Percentiles rank a stretch among this genome's conserved stretches.
Conservation (phyloP, 1,140 invertebrate genomes). For the Elysia chlorotica region DNA sequence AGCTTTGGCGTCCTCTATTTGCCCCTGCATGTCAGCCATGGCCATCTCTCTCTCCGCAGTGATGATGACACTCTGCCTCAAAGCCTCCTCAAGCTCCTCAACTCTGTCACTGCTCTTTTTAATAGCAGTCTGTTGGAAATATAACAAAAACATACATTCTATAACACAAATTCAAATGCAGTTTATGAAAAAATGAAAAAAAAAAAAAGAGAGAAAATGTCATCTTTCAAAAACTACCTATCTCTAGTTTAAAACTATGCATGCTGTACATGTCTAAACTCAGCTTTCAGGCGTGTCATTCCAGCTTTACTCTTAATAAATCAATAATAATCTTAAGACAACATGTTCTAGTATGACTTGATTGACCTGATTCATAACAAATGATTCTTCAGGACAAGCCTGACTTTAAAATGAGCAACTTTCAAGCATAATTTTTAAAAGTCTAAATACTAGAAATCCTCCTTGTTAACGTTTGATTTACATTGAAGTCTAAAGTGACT, state of each 20-base stretch:
- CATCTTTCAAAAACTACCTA: background rate
- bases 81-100: slow-evolving; percentile 79
- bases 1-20: slow-evolving; percentile 54
- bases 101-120: slow-evolving; percentile 64
- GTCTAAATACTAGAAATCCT: background rate
- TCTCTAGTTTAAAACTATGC: background rate
- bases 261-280: too few relatives aligned
- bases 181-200: background rate
- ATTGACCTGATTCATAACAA: too few relatives aligned
- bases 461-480: background rate
- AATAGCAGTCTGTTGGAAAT: slow-evolving; percentile 36
- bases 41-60: slow-evolving; percentile 67
- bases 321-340: too few relatives aligned
- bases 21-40: slow-evolving; percentile 61
- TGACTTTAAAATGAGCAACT: too few relatives aligned
- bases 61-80: slow-evolving; percentile 68
- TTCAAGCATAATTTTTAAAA: too few relatives aligned
- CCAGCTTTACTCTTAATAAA: too few relatives aligned
- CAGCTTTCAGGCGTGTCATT: too few relatives aligned
- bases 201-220: background rate
- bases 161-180: background rate
- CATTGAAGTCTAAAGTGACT: background rate
- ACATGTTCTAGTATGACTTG: too few relatives aligned
- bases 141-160: background rate
- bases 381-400: too few relatives aligned